A percentile compares a stretch with the other conserved stretches of the same genome.
Evolutionary conservation across 2,797 vertebrate species (phyloP).

Genomic region (Urocyon cinereoargenteus): DNA sequence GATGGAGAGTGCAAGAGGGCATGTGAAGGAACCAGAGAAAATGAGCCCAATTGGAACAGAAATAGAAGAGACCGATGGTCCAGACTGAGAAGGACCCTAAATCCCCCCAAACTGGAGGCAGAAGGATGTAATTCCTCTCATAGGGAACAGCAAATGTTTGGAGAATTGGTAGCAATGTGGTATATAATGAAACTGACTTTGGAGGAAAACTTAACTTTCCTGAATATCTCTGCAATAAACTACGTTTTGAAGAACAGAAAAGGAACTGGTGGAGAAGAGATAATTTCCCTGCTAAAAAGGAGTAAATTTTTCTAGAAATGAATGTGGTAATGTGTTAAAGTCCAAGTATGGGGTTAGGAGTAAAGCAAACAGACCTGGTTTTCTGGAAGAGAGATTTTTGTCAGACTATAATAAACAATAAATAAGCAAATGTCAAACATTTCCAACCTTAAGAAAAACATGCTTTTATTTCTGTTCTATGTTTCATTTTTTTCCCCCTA

Average conservation of each 20-base stretch:
- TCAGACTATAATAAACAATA: slow-evolving; percentile 37
- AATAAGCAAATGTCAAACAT: slow-evolving; percentile 27
- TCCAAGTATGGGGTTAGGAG: neutral
- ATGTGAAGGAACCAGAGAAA: neutral
- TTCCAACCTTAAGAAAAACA: slow-evolving; percentile 25
- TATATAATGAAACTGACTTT: neutral
- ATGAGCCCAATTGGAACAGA: neutral
- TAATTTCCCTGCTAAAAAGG: slow-evolving; percentile 18
- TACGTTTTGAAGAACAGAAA: slow-evolving; percentile 37
- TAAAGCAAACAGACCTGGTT: neutral
- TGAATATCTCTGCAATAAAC: neutral
- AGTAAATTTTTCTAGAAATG: neutral
- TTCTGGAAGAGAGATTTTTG: slow-evolving; percentile 54
- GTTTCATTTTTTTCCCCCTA: slow-evolving; percentile 44
- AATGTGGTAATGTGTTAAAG: neutral
- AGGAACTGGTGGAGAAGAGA: neutral
- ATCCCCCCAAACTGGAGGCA: no score
- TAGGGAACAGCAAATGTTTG: neutral
- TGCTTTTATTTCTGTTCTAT: slow-evolving; percentile 18
- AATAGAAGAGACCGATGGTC: neutral
- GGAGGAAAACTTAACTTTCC: neutral
- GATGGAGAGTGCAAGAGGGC: neutral
- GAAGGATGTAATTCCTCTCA: no score
- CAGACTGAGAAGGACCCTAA: neutral
- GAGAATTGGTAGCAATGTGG: neutral